These are phyloP conservation scores for Diabrotica undecimpunctata DNA, from an alignment of 1,140 invertebrate genomes.

Conservation along the genomic window DNA sequence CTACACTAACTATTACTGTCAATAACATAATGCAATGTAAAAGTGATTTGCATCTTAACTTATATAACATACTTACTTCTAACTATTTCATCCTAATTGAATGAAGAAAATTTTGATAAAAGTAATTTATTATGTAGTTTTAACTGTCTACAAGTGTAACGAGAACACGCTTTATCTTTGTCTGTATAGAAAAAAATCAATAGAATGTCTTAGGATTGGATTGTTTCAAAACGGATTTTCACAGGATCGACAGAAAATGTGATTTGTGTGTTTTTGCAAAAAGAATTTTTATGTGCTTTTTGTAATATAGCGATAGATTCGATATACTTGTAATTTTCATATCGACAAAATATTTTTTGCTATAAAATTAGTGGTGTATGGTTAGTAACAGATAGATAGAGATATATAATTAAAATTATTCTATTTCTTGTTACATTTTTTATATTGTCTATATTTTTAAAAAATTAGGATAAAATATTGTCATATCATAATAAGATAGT, in stretches of 20 bases:
- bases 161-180: conserved; percentile 9
- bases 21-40: too few relatives aligned
- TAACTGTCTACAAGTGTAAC: conserved; percentile 17
- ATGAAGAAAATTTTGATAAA: background rate
- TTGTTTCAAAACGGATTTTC: background rate
- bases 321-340: conserved; percentile 29
- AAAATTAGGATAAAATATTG: too few relatives aligned
- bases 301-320: conserved; percentile 27
- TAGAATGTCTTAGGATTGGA: background rate
- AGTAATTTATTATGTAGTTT: conserved; percentile 3
- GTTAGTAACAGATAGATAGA: background rate
- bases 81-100: background rate
- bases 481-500: too few relatives aligned
- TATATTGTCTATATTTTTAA: too few relatives aligned
- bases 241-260: background rate
- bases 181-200: conserved; percentile 13
- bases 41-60: too few relatives aligned
- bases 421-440: too few relatives aligned
- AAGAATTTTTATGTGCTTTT: conserved; percentile 22
- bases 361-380: conserved; percentile 10
- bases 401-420: too few relatives aligned
- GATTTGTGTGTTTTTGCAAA: conserved; percentile 17
- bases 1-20: too few relatives aligned
- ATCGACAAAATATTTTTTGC: conserved; percentile 24
- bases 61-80: too few relatives aligned